Base-by-base conservation (phyloP, 2,797 vertebrate genomes). In the Esox lucius region DNA sequence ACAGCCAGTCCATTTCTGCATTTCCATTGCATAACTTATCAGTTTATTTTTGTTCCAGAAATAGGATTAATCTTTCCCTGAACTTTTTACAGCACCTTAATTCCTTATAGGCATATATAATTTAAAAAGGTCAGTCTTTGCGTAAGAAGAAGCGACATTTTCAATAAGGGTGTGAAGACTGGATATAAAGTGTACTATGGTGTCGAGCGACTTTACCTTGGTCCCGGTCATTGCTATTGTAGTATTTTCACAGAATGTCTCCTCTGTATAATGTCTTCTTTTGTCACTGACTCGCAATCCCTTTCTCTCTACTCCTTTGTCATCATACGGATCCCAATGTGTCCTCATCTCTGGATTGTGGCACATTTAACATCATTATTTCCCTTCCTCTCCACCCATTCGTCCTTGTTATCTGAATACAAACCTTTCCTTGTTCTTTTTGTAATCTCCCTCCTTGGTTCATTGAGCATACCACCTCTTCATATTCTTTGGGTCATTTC, bases 401-500 rank as follows among this genome's bases (percentile, higher is more conserved):
- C 24, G 64, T 68, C 5, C 33, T 67, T 70, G 56, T 22, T 15
- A 28, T 39, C 6, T 15, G 42, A 0, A 19, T 35, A 39, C 31
- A 4, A 17, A n/a, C 28, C 69, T 65, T 71, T 35, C 68, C 66
- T 15, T 19, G 12, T 1, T 35, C n/a, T 33, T 24, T 66, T 2
- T 46, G 4, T 53, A 59, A 48, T 2, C 66, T 42, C 66, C 75
- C 12, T 67, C 76, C 19, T 17, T 61, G 28, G 68, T 62, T 26
- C 68, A 11, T 39, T n/a, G 31, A n/a, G 9, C 66, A 33, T 22
- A 35, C 9, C 35, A 59, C 79, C 72, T 74, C 75, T 73, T 17
- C 73, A 5, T 77, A 65, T 73, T 49, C 69, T n/a, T 35, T 12
- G 59, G 24, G 39, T 74, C 78, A 42, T 80, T 81, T 79, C 78